phyloP scores from a whole-genome alignment of 2,888 invertebrate species.

The Euphydryas editha region DNA sequence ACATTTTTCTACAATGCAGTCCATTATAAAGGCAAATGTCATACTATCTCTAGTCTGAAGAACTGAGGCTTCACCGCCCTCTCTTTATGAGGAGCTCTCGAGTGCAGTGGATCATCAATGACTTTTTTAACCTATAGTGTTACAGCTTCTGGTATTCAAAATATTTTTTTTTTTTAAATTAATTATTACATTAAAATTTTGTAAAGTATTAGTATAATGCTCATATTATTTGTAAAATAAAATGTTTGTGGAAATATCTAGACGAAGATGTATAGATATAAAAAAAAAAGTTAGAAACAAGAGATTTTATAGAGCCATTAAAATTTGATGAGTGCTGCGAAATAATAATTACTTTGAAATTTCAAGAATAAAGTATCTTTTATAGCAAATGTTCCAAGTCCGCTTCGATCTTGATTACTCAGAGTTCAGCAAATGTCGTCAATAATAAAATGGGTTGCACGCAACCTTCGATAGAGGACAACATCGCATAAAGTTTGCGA shows the following conservation, averaged over 20 bases:
- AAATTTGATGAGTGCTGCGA: no score
- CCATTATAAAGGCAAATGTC: conserved; percentile 11
- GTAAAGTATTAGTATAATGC: no score
- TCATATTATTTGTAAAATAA: no score
- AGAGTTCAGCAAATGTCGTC: conserved; percentile 9
- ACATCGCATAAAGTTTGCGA: background rate
- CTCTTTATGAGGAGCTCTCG: conserved; percentile 29
- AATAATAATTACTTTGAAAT: background rate
- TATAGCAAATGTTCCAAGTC: background rate
- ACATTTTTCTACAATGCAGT: conserved; percentile 2
- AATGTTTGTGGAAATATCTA: no score
- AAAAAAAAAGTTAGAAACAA: background rate
- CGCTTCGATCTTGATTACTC: conserved; percentile 12
- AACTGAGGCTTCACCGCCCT: conserved; percentile 28
- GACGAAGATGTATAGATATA: no score
- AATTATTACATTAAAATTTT: no score
- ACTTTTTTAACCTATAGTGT: conserved; percentile 31
- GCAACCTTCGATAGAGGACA: conserved; percentile 11
- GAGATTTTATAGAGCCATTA: no score
- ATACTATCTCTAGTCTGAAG: conserved; percentile 19
- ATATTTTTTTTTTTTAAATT: no score
- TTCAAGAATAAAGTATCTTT: background rate
- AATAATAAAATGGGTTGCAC: conserved; percentile 11
- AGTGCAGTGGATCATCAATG: conserved; percentile 33
- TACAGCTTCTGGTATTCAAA: conserved; percentile 16